These are phyloP conservation scores for Pemphredon lugubris DNA, from an alignment of 2,888 invertebrate genomes.

Conservation along the genomic window DNA sequence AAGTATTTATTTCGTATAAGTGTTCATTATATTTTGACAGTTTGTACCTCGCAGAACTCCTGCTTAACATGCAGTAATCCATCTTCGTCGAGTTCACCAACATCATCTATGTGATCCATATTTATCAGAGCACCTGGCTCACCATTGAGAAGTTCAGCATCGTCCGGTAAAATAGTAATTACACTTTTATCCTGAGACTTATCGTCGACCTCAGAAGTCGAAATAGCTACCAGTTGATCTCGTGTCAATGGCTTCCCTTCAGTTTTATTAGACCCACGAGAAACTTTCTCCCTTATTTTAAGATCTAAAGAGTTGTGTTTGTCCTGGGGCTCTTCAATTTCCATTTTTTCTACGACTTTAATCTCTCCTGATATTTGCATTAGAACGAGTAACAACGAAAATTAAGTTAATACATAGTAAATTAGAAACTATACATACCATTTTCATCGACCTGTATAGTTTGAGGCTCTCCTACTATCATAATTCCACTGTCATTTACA, in stretches of 20 bases:
- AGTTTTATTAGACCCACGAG: constrained; percentile 16
- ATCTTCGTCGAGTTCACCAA: constrained; percentile 66
- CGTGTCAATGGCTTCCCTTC: constrained; percentile 44
- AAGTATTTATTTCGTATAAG: constrained; percentile 7
- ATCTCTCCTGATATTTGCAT: constrained; percentile 69
- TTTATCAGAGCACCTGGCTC: constrained; percentile 63
- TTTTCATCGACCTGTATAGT: constrained; percentile 75
- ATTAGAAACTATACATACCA: constrained; percentile 63
- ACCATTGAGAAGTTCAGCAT: constrained; percentile 63
- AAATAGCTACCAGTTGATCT: constrained; percentile 61
- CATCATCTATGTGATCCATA: constrained; percentile 67
- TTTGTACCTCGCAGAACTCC: constrained; percentile 71
- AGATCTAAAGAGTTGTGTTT: constrained; percentile 49
- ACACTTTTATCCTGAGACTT: constrained; percentile 60
- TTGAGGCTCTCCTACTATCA: constrained; percentile 73
- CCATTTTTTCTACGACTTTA: constrained; percentile 70
- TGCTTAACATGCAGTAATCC: constrained; percentile 71
- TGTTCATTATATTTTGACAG: background rate
- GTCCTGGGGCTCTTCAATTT: constrained; percentile 49
- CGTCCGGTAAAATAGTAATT: constrained; percentile 67
- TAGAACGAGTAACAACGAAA: constrained; percentile 30
- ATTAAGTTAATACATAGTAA: constrained; percentile 11
- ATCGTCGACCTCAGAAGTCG: constrained; percentile 51
- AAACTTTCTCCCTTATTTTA: constrained; percentile 52
- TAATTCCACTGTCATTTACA: constrained; percentile 73